Evolutionary conservation across 2,888 invertebrate species (phyloP).

Genomic region (Neoaliturus tenellus): DNA sequence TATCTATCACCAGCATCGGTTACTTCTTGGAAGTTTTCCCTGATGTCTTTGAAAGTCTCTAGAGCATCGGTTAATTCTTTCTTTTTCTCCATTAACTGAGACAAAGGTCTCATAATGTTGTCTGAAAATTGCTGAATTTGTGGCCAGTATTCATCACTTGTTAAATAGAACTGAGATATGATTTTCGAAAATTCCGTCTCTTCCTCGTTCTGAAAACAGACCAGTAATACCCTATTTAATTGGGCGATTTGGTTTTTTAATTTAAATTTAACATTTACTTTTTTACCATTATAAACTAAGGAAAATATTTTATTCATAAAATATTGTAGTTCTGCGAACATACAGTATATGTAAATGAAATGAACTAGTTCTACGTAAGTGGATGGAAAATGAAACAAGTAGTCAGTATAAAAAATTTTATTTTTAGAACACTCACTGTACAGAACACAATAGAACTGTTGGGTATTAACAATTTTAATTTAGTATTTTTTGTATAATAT

Average conservation of each 20-base stretch:
- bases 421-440: no score
- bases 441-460: no score
- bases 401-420: background rate
- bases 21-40: background rate
- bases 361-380: no score
- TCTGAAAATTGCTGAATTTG: background rate
- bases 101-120: conserved; percentile 9
- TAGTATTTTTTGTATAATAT: no score
- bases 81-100: background rate
- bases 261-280: background rate
- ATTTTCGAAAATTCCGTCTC: background rate
- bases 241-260: background rate
- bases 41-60: background rate
- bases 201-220: conserved; percentile 40
- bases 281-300: no score
- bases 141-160: conserved; percentile 2
- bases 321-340: no score
- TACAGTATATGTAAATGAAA: no score
- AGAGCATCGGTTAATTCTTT: background rate
- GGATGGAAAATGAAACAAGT: background rate
- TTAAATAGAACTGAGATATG: conserved; percentile 12
- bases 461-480: no score
- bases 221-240: conserved; percentile 17
- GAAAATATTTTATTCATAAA: no score
- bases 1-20: background rate